These are phyloP conservation scores for Eira barbara DNA, from an alignment of 2,113 vertebrate genomes.

Conservation along the genomic window DNA sequence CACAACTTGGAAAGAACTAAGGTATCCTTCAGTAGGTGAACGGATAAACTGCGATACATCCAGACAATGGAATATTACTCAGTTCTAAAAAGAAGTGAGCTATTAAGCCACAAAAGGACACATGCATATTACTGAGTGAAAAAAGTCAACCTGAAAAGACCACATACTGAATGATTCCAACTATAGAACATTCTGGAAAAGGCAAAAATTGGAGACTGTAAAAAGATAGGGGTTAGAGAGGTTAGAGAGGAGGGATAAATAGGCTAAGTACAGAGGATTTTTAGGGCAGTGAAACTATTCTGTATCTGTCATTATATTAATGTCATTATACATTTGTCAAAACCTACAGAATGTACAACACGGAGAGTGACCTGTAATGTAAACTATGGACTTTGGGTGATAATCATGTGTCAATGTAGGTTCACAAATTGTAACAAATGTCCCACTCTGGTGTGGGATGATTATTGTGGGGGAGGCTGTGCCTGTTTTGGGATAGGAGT, in stretches of 20 bases:
- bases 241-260: not conserved
- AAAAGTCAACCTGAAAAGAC: not conserved
- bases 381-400: not conserved
- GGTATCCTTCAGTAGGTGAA: not conserved
- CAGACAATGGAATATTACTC: not conserved
- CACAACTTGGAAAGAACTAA: not conserved
- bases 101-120: not conserved
- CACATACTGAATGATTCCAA: not conserved
- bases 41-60: not conserved
- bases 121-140: not conserved
- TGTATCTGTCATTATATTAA: not conserved
- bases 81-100: not conserved
- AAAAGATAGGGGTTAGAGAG: not conserved
- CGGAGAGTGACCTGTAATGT: not conserved
- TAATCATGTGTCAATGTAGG: not conserved
- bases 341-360: not conserved
- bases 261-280: not conserved
- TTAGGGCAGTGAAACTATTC: not conserved
- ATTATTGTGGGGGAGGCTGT: not conserved
- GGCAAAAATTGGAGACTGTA: not conserved
- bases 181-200: not conserved
- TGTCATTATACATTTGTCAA: not conserved
- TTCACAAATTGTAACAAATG: not conserved
- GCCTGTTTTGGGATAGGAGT: not conserved
- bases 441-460: not conserved